These are phyloP conservation scores for Zaprionus kolodkinae DNA, from an alignment of 1,140 invertebrate genomes.

Conservation along the genomic window DNA sequence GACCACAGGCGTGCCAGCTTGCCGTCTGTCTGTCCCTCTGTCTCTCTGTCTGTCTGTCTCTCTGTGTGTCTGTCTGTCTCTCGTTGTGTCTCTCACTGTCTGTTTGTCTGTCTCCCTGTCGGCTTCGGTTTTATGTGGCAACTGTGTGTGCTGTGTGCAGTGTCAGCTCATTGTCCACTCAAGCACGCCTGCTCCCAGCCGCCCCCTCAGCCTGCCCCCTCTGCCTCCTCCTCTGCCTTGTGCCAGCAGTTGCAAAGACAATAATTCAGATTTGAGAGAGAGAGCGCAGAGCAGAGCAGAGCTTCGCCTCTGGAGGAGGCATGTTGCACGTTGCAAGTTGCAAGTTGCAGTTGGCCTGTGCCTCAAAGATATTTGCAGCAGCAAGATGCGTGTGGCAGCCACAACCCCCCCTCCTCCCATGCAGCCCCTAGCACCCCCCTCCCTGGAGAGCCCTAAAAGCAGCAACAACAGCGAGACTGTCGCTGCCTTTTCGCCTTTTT, in stretches of 20 bases:
- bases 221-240: slow-evolving; percentile 22
- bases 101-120: slow-evolving; percentile 36
- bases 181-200: slow-evolving; percentile 2
- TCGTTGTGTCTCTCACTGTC: not conserved
- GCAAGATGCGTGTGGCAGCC: too few species aligned
- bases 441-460: not conserved
- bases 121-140: slow-evolving; percentile 73
- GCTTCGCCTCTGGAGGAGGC: not conserved
- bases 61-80: too few species aligned
- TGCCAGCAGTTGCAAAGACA: slow-evolving; percentile 51
- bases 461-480: not conserved
- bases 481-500: not conserved
- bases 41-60: slow-evolving; percentile 43
- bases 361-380: not conserved
- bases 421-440: too few species aligned
- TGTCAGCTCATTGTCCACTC: slow-evolving; percentile 66
- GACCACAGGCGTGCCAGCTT: slow-evolving; percentile 16
- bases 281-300: not conserved
- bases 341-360: not conserved
- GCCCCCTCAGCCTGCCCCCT: not conserved
- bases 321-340: not conserved
- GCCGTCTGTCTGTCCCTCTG: slow-evolving; percentile 19
- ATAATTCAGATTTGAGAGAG: slow-evolving; percentile 69
- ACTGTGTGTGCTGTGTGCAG: slow-evolving; percentile 70
- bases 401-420: too few species aligned